Conservation (phyloP, 2,888 invertebrate species). For the Andrena fulva region DNA sequence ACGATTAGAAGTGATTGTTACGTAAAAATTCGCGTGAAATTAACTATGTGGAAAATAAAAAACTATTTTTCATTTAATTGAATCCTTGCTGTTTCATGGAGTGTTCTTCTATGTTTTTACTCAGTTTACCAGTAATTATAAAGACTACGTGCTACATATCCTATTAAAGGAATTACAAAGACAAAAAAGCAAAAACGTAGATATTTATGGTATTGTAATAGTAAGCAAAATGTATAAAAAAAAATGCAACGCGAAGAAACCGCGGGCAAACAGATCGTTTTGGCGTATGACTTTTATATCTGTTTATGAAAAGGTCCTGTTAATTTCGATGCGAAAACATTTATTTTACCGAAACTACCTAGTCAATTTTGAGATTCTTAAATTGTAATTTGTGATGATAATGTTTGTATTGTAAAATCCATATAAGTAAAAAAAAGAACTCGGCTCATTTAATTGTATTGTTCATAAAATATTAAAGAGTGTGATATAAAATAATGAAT, state of each 20-base stretch:
- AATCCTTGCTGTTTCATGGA: slow-evolving; percentile 7
- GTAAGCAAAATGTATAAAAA: not conserved
- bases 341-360: slow-evolving; percentile 40
- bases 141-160: slow-evolving; percentile 10
- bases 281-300: not conserved
- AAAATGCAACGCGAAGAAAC: not conserved
- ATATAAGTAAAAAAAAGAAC: not conserved
- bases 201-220: not conserved
- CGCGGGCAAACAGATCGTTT: not conserved
- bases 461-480: not conserved
- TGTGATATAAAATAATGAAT: slow-evolving; percentile 9
- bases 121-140: not conserved
- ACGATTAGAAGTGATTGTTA: slow-evolving; percentile 8
- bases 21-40: slow-evolving; percentile 24
- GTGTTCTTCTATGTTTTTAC: slow-evolving; percentile 10
- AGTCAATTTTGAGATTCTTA: slow-evolving; percentile 34
- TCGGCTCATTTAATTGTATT: slow-evolving; percentile 12
- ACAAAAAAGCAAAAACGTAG: not conserved
- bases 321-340: not conserved
- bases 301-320: not conserved
- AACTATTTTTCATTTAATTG: slow-evolving; percentile 13
- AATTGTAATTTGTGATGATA: slow-evolving; percentile 20
- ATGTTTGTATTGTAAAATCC: slow-evolving; percentile 12
- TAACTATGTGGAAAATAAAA: slow-evolving; percentile 11
- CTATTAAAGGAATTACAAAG: slow-evolving; percentile 10